A percentile compares a stretch with the other conserved stretches of the same genome.
Evolutionary conservation across 2,888 invertebrate species (phyloP).

Genomic region (Metallyticus violacea): DNA sequence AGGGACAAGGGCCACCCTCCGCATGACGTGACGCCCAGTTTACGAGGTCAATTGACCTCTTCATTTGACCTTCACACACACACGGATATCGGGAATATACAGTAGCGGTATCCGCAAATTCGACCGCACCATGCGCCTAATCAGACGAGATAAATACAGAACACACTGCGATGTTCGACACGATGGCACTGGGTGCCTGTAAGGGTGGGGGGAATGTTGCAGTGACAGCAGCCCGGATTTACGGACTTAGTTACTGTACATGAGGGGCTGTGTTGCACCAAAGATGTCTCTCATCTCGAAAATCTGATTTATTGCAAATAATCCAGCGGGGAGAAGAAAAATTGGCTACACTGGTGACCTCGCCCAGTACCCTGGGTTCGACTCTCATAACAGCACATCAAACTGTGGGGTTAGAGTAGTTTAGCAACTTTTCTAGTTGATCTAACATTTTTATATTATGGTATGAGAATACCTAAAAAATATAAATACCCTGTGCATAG

Average conservation of each 20-base stretch:
- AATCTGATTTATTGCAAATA: background rate
- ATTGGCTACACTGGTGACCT: background rate
- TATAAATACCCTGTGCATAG: no score
- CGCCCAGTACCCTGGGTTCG: no score
- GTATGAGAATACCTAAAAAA: no score
- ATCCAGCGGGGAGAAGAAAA: background rate
- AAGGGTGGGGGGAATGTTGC: no score
- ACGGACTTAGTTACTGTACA: no score
- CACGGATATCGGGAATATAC: no score
- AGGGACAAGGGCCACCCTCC: background rate
- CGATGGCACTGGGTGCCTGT: background rate
- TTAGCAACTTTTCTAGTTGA: no score
- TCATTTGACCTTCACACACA: constrained; percentile 16
- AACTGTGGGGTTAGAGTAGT: no score
- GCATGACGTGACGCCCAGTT: constrained; percentile 15
- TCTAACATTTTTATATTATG: no score
- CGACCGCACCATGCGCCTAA: background rate
- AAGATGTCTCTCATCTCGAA: background rate
- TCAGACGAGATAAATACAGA: constrained; percentile 18
- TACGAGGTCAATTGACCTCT: constrained; percentile 21
- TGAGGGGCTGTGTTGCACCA: background rate
- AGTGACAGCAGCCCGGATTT: background rate
- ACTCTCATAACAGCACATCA: no score
- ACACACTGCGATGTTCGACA: constrained; percentile 2
- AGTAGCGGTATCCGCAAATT: background rate